Conservation (phyloP, 2,888 invertebrate species). For the Xylophagus ater region DNA sequence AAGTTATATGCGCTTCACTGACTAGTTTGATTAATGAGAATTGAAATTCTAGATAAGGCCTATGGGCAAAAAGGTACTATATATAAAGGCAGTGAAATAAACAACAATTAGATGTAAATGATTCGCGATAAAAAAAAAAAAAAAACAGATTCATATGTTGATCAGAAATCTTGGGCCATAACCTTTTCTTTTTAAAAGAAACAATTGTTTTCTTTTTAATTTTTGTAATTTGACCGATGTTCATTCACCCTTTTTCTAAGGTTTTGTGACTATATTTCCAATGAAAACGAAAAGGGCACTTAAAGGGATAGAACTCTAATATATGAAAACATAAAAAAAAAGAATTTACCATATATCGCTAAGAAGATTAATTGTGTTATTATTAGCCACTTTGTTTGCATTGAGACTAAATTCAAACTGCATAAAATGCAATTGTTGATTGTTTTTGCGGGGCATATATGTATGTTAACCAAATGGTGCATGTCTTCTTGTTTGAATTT, state of each 20-base stretch:
- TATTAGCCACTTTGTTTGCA: slow-evolving; percentile 23
- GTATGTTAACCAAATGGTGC: too few relatives aligned
- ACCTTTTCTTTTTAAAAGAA: too few relatives aligned
- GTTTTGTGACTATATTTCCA: slow-evolving; percentile 1
- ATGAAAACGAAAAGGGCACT: slow-evolving; percentile 3
- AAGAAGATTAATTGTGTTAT: slow-evolving; percentile 25
- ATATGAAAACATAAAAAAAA: too few relatives aligned
- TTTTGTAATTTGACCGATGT: slow-evolving; percentile 17
- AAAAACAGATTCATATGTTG: too few relatives aligned
- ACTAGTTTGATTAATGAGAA: slow-evolving; percentile 21
- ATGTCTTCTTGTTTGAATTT: slow-evolving; percentile 12
- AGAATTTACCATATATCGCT: slow-evolving; percentile 21
- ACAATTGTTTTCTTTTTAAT: slow-evolving; percentile 16
- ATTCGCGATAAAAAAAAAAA: too few relatives aligned
- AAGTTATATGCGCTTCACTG: slow-evolving; percentile 15
- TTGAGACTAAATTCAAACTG: slow-evolving; percentile 19
- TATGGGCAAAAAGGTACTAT: too few relatives aligned
- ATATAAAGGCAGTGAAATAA: too few relatives aligned
- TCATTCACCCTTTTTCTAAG: slow-evolving; percentile 11
- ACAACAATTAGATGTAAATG: too few relatives aligned
- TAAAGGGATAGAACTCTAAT: neutral
- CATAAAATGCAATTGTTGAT: too few relatives aligned
- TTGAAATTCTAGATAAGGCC: too few relatives aligned
- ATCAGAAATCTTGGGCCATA: too few relatives aligned
- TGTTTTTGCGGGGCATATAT: too few relatives aligned